These are phyloP conservation scores for Trematocara stigmaticum DNA, from an alignment of 2,113 vertebrate species.

Conservation along the genomic window DNA sequence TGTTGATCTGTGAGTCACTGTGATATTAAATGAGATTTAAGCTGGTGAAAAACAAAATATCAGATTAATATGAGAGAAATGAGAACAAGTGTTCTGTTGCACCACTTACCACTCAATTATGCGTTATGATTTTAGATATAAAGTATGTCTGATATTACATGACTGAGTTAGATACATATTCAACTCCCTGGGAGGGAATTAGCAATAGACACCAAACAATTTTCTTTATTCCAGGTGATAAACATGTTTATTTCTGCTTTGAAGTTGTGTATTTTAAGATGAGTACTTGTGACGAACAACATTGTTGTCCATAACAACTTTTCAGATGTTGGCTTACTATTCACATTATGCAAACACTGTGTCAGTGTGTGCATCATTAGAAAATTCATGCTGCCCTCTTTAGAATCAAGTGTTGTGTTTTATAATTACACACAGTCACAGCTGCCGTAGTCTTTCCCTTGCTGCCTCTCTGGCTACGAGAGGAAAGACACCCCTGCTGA, in stretches of 20 bases:
- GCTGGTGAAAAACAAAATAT: background rate
- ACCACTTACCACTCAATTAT: background rate
- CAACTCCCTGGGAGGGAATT: background rate
- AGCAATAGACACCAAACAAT: background rate
- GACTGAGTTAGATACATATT: background rate
- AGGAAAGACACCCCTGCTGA: background rate
- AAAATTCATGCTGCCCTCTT: background rate
- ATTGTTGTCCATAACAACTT: background rate
- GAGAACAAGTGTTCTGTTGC: background rate
- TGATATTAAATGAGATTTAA: background rate
- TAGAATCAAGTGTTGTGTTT: background rate
- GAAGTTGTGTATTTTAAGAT: background rate
- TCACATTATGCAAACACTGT: background rate
- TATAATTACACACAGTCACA: background rate
- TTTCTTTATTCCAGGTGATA: background rate
- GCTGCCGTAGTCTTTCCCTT: background rate
- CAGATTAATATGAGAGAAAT: background rate
- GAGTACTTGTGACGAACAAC: background rate
- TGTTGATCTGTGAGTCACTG: background rate
- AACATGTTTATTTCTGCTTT: background rate
- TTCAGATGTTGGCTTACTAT: background rate
- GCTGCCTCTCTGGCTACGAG: background rate
- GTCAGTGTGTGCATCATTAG: background rate
- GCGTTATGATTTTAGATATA: background rate
- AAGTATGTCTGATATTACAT: accelerated